Conservation (phyloP, 2,888 invertebrate genomes). For the Automeris io region DNA sequence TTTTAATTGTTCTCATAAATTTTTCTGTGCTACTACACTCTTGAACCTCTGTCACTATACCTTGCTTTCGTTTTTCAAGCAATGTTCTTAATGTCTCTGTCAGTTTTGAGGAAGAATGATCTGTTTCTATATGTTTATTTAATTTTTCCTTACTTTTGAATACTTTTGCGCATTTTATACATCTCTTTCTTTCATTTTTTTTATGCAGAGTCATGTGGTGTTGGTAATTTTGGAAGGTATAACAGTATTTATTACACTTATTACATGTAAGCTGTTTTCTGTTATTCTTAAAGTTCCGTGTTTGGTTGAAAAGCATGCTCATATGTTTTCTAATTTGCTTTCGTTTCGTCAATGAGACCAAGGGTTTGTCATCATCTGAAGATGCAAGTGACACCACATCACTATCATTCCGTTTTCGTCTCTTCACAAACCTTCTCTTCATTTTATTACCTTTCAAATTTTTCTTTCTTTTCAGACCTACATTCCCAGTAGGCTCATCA, state of each 20-base stretch:
- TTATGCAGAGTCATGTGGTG: conserved; percentile 51
- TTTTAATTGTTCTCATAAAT: conserved; percentile 41
- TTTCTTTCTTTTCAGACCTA: conserved; percentile 11
- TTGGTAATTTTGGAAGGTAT: conserved; percentile 57
- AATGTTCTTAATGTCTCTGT: conserved; percentile 55
- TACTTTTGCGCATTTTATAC: conserved; percentile 45
- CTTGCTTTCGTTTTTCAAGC: conserved; percentile 40
- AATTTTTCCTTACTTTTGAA: conserved; percentile 40
- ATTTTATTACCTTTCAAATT: neutral
- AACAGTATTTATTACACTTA: conserved; percentile 53
- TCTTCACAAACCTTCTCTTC: conserved; percentile 5
- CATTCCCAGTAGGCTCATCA: conserved; percentile 26
- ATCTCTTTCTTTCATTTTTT: conserved; percentile 35
- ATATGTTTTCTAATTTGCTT: conserved; percentile 6
- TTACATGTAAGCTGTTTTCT: conserved; percentile 39
- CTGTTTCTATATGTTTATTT: conserved; percentile 31
- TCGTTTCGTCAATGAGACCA: conserved; percentile 24
- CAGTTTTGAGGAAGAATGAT: conserved; percentile 46
- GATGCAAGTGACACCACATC: conserved; percentile 19
- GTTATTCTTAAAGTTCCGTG: conserved; percentile 9
- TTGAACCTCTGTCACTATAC: neutral
- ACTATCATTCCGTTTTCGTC: conserved; percentile 7
- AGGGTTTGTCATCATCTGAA: conserved; percentile 36
- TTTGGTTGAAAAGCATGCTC: conserved; percentile 3
- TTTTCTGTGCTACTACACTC: conserved; percentile 22